Evolutionary conservation across 2,113 vertebrate genomes (phyloP).

Genomic region (Nothocercus nigrocapillus): DNA sequence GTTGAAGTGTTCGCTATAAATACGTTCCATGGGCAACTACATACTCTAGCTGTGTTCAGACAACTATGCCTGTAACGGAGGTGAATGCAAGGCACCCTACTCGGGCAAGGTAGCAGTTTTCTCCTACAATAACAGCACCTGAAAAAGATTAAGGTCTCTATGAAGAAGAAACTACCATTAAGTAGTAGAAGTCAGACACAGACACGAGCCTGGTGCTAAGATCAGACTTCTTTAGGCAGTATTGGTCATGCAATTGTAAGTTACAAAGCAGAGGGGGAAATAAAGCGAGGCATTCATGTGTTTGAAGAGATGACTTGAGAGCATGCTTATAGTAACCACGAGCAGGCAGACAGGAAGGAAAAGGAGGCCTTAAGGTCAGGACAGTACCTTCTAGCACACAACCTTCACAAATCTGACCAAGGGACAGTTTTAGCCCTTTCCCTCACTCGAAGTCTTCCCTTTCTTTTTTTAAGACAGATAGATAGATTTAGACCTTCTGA

Average conservation of each 20-base stretch:
- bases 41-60: background rate
- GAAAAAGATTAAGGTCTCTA: background rate
- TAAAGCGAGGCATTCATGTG: background rate
- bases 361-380: background rate
- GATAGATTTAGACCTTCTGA: background rate
- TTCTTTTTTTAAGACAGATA: background rate
- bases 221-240: background rate
- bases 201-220: background rate
- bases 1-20: background rate
- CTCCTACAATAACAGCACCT: fast-evolving
- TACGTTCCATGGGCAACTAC: background rate
- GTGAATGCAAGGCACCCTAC: background rate
- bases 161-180: background rate
- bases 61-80: background rate
- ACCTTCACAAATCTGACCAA: background rate
- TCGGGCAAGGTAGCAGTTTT: background rate
- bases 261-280: background rate
- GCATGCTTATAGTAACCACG: background rate
- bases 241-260: background rate
- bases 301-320: background rate
- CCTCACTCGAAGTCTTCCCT: background rate
- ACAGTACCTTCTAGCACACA: background rate
- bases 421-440: background rate
- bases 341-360: background rate
- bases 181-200: background rate